Base-by-base conservation (phyloP, 2,113 vertebrate species). In the Thymallus thymallus region DNA sequence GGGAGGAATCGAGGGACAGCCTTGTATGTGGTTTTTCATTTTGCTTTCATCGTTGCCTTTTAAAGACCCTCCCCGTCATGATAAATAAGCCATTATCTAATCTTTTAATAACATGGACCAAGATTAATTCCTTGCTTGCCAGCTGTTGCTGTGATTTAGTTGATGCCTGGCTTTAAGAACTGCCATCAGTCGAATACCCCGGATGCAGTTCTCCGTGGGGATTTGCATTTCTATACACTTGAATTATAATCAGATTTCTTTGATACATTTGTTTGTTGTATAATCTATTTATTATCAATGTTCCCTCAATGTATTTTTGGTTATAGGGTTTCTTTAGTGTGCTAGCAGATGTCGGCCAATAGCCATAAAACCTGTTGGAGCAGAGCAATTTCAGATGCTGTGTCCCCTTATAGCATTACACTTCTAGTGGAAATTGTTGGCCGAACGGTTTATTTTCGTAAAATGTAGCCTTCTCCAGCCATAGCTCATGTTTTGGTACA, bases 1-100 rank as follows among this genome's bases (percentile, higher is more conserved):
- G 74, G 96, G 96, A 82, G 96, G 95, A 62, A 46, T 91, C 73
- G 93, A 96, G 83, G 94, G 94, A 71, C 86, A 91, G 84, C 89
- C 93, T 67, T 90, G 95, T 96, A 91, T 92, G 94, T 95, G 78
- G 30, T 73, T 68, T 71, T 82, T 81, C 75, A 81, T 41, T 83
- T 83, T 86, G 58, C 69, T 78, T 80, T 86, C 86, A 82, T 88
- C 80, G 85, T 81, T 80, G 71, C 73, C 83, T 81, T 41, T 64
- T 76, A 84, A 73, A 71, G 79, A 73, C 66, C 74, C 68, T 64
- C 62, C 12, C 70, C 65, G 66, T 9, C 30, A 75, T 62, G 69
- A 91, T 91, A 89, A 93, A 91, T 91, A 91, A 92, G 88, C 87
- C 90, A 92, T 91, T 92, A 91, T 92, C 88, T 92, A 88, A 92